phyloP scores from a whole-genome alignment of 2,888 invertebrate species.

The Macropis europaea region DNA sequence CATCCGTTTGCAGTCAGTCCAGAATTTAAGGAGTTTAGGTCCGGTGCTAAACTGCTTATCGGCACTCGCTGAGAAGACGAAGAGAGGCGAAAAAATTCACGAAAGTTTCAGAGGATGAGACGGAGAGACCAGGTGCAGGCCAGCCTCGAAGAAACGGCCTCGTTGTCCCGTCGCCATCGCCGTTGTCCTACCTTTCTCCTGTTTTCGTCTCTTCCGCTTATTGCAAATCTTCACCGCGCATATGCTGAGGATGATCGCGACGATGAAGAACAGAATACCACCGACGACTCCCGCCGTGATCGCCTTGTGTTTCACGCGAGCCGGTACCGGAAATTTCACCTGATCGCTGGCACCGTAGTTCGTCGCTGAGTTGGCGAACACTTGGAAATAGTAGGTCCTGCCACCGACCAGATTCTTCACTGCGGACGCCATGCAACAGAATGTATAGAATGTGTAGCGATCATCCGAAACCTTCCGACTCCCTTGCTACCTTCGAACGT shows the following conservation, averaged over 20 bases:
- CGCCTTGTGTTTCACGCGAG: constrained; percentile 95
- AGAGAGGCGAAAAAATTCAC: too few relatives aligned
- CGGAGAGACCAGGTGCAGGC: constrained; percentile 66
- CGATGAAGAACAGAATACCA: constrained; percentile 97
- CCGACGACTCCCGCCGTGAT: constrained; percentile 98
- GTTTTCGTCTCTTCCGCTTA: constrained; percentile 97
- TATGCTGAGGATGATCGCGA: constrained; percentile 97
- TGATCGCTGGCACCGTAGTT: constrained; percentile 94
- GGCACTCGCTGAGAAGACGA: too few relatives aligned
- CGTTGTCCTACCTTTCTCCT: constrained; percentile 92
- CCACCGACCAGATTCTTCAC: constrained; percentile 96
- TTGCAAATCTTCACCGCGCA: constrained; percentile 99
- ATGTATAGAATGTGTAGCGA: too few relatives aligned
- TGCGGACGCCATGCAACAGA: constrained; percentile 74
- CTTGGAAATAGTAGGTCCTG: constrained; percentile 94
- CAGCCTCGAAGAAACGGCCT: constrained; percentile 46
- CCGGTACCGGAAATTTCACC: constrained; percentile 93
- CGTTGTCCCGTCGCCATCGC: constrained; percentile 9
- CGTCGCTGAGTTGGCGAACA: constrained; percentile 92
- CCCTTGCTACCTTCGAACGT: too few relatives aligned
- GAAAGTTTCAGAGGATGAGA: constrained; percentile 38
- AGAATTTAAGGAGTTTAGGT: too few relatives aligned
- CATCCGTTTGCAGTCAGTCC: too few relatives aligned
- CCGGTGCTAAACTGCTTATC: too few relatives aligned
- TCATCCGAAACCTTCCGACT: too few relatives aligned